Base-by-base conservation (phyloP, 2,113 vertebrate genomes). In the Macroglossus sobrinus region DNA sequence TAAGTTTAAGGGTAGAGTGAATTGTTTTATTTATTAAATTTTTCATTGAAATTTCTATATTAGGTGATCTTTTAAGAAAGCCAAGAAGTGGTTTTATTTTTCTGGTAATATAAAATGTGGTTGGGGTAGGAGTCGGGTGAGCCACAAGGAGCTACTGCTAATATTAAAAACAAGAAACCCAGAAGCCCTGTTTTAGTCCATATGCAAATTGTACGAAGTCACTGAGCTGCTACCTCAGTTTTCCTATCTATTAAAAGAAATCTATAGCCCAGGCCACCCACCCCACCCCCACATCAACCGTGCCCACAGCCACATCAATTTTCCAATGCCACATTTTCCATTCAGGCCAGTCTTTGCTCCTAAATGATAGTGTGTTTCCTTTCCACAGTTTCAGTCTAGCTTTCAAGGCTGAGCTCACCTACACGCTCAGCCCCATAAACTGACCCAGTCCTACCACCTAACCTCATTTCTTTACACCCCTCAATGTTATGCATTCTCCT, bases 1-100 rank as follows among this genome's bases (percentile, higher is more conserved):
- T 71, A 69, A 64, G 28, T 63, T 84, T 22, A n/a, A 75, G n/a
- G n/a, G n/a, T n/a, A n/a, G n/a, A n/a, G n/a, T 40, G 4, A 86
- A 71, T 43, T 50, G 3, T 84, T 80, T 74, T 28, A n/a, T 43
- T 59, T 82, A 55, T 68, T 84, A 35, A 68, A 78, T 72, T 79
- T 16, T 4, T 68, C 30, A 30, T 5, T 43, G n/a, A 28, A 57
- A 66, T 74, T 78, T 79, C 75, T 11, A 57, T 69, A 26, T 38
- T 90, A 74, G 50, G 38, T n/a, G 13, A 79, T 30, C 55, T 93
- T 78, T 95, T 91, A 47, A 4, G 84, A 64, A 86, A 91, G 33
- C 22, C 47, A 92, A 40, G 74, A 79, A 47, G 43, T 45, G 21
- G 10, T 88, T 88, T 88, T 4, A 40, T 84, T 82, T 89, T 84